Base-by-base conservation (phyloP, 2,797 vertebrate genomes). In the Toxotes lorentzi region DNA sequence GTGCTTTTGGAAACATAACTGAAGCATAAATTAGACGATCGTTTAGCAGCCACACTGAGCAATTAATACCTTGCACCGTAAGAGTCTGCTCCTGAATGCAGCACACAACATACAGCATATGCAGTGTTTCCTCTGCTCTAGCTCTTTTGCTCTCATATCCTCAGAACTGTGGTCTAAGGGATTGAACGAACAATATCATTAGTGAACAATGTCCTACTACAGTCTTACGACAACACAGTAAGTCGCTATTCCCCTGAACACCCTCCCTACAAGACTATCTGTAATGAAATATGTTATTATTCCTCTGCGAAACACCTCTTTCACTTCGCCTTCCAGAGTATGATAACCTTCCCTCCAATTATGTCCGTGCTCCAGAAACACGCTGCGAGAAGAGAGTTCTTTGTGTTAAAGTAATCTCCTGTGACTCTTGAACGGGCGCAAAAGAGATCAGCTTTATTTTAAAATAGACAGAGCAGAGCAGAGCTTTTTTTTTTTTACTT, bases 321-420 rank as follows among this genome's bases (percentile, higher is more conserved):
- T 69, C 74, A 73, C 70, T 64, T 78, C 61, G 66, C 50, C 51
- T 67, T 74, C 54, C 60, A 63, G 79, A 70, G 57, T 53, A 65
- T n/a, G 70, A 91, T 83, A 91, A 93, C 87, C 81, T 75, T 87
- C 73, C 45, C 60, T 85, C 76, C 83, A 90, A 88, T 89, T 84
- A 83, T 64, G 61, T 34, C 71, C 12, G 1, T 7, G 68, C 70
- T 78, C 34, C 51, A 73, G 79, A 73, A 80, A 74, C 81, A 83
- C 16, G 16, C 56, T 53, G 73, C n/a, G 4, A 84, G 68, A 53
- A 57, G n/a, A 78, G 54, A 71, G 19, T 27, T 67, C 70, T 88
- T 82, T 89, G 83, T 88, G 77, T 83, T 63, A 35, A 68, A 69
- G 66, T 75, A 84, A 84, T 87, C 80, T 78, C 60, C 76, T 83